Conservation (phyloP, 2,797 vertebrate genomes). For the Hoplostethus mediterraneus region DNA sequence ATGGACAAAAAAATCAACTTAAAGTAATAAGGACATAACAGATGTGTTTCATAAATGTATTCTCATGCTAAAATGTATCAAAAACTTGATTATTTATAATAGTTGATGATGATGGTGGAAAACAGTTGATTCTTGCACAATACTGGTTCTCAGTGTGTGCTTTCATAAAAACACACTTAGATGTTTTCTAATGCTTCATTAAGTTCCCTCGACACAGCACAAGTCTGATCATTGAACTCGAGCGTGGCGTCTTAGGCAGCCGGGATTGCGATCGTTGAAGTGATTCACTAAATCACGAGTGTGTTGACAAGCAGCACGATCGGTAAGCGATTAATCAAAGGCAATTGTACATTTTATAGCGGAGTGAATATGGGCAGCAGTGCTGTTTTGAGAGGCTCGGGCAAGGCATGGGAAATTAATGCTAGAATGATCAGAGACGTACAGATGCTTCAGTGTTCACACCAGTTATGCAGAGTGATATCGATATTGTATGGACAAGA, state of each 20-base stretch:
- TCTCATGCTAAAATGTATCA: no score
- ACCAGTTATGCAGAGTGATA: background rate
- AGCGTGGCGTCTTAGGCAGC: conserved; percentile 11
- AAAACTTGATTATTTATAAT: no score
- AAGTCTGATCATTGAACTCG: conserved; percentile 25
- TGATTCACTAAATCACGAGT: conserved; percentile 48
- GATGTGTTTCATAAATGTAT: no score
- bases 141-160: background rate
- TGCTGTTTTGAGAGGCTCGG: background rate
- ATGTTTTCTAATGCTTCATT: background rate
- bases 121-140: background rate
- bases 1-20: background rate
- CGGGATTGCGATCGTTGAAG: conserved; percentile 30
- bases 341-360: background rate
- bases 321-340: conserved; percentile 30
- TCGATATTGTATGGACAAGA: background rate
- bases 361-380: conserved; percentile 10
- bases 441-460: conserved; percentile 15
- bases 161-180: conserved; percentile 15
- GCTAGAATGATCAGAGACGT: background rate
- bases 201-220: conserved; percentile 37
- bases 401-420: no score
- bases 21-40: background rate
- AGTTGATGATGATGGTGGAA: no score
- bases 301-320: conserved; percentile 51